Evolutionary conservation across 1,140 invertebrate species (phyloP).

Genomic region (Stenopsyche tienmushanensis): DNA sequence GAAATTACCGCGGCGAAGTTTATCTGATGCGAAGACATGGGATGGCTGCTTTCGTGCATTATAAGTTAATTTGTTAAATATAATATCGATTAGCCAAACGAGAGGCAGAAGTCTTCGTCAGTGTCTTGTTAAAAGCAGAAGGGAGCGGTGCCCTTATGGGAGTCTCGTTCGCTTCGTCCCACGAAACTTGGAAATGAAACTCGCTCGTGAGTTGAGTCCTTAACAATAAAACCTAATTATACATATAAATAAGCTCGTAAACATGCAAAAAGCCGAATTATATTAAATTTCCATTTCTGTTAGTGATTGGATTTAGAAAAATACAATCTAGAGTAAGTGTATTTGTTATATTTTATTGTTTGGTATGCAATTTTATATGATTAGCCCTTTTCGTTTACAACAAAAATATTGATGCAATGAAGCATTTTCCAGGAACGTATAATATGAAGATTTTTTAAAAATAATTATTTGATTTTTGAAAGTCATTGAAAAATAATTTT

Average conservation of each 20-base stretch:
- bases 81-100: slow-evolving; percentile 22
- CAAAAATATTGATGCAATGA: no score
- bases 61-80: slow-evolving; percentile 39
- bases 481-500: no score
- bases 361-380: no score
- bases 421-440: no score
- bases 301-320: no score
- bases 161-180: no score
- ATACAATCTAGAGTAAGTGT: no score
- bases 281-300: no score
- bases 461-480: no score
- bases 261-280: neutral
- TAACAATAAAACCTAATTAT: neutral
- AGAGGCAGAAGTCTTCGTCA: neutral
- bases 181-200: slow-evolving; percentile 16
- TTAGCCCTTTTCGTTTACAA: no score
- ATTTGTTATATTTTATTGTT: no score
- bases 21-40: neutral
- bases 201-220: slow-evolving; percentile 23
- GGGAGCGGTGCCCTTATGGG: slow-evolving; percentile 3
- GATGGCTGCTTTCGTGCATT: slow-evolving; percentile 31
- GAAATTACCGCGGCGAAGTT: slow-evolving; percentile 15
- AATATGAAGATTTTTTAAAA: no score
- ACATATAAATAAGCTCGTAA: neutral
- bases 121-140: neutral